A percentile compares a stretch with the other conserved stretches of the same genome.
Conservation (phyloP, 2,797 vertebrate species). For the Tenualosa thibaudeaui region DNA sequence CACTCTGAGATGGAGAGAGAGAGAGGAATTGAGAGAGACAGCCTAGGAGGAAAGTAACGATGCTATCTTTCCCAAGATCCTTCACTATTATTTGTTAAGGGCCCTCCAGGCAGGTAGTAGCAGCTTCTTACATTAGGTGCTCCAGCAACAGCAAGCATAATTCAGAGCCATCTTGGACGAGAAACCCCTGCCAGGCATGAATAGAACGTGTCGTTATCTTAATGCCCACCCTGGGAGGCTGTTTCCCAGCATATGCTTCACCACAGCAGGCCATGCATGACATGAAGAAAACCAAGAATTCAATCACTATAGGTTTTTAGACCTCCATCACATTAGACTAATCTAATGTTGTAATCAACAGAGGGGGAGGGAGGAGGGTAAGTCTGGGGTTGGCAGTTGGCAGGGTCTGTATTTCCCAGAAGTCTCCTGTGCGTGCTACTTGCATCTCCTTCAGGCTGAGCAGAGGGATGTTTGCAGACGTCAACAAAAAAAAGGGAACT, state of each 20-base stretch:
- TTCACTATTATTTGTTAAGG: neutral
- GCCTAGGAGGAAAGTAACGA: neutral
- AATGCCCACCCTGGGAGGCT: neutral
- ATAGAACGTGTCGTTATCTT: constrained; percentile 13
- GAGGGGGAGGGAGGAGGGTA: neutral
- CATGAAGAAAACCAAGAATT: neutral
- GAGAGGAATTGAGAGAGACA: neutral
- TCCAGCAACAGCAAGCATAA: constrained; percentile 1
- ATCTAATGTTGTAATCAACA: neutral
- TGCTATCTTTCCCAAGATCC: neutral
- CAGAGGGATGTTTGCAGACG: neutral
- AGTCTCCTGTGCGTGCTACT: neutral
- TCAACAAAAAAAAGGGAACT: neutral
- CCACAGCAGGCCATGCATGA: neutral
- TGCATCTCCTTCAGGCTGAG: neutral
- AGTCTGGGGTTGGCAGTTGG: neutral
- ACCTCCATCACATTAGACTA: neutral
- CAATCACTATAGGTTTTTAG: neutral
- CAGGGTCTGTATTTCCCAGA: neutral
- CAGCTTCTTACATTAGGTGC: constrained; percentile 12
- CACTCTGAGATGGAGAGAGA: neutral
- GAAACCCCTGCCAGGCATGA: constrained; percentile 14
- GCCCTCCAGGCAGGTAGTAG: neutral
- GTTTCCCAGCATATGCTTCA: neutral
- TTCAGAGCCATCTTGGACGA: constrained; percentile 8